Percentiles rank a stretch among this genome's conserved stretches.
phyloP scores from a whole-genome alignment of 2,797 vertebrate genomes.

The Tadarida brasiliensis region DNA sequence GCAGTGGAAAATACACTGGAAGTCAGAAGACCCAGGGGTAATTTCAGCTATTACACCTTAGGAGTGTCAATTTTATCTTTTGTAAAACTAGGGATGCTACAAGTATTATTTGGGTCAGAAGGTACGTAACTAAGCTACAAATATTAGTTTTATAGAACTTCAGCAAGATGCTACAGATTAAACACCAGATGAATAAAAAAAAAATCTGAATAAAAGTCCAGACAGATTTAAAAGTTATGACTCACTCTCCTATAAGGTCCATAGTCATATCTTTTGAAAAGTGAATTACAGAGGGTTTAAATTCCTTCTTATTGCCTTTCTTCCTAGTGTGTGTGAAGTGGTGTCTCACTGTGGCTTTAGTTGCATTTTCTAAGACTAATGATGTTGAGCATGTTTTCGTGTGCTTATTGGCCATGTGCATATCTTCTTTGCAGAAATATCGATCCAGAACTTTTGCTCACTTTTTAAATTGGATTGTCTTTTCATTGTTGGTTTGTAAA shows the following conservation, averaged over 20 bases:
- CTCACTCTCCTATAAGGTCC: background rate
- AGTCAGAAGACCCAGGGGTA: background rate
- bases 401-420: background rate
- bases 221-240: slow-evolving; percentile 7
- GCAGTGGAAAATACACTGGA: background rate
- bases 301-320: background rate
- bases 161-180: background rate
- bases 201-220: background rate
- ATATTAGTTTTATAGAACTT: slow-evolving; percentile 18
- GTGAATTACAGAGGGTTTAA: background rate
- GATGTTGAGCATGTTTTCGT: background rate
- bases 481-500: background rate
- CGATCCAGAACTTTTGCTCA: background rate
- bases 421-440: background rate
- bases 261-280: slow-evolving; percentile 18
- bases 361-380: slow-evolving; percentile 7
- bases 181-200: background rate
- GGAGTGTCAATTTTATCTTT: background rate
- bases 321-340: background rate
- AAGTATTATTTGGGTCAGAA: background rate
- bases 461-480: background rate
- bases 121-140: background rate
- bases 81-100: background rate
- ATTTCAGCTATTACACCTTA: background rate
- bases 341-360: background rate